These are phyloP conservation scores for Bradypus variegatus DNA, from an alignment of 2,797 vertebrate genomes.

Conservation along the genomic window DNA sequence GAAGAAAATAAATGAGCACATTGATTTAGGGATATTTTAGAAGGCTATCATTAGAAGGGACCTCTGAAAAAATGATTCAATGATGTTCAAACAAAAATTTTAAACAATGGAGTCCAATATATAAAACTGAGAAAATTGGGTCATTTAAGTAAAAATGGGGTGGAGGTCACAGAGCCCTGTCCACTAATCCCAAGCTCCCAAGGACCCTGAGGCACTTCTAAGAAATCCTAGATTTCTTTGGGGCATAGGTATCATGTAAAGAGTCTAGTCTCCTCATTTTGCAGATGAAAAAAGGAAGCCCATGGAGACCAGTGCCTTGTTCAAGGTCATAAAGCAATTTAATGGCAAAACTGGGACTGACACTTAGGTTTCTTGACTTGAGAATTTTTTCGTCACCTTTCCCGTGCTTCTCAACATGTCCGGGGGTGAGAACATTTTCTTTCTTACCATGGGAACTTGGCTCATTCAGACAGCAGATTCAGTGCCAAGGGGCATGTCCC, in stretches of 20 bases:
- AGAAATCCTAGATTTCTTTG: accelerated
- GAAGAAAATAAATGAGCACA: accelerated
- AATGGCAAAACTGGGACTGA: neutral
- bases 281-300: neutral
- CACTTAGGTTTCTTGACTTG: neutral
- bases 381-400: neutral
- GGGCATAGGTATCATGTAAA: accelerated
- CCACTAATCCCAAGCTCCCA: too few relatives aligned
- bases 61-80: neutral
- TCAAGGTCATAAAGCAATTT: neutral
- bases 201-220: neutral
- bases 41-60: too few relatives aligned
- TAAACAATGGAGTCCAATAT: neutral
- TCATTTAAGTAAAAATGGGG: neutral
- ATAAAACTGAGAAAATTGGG: neutral
- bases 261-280: too few relatives aligned
- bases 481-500: neutral
- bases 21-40: neutral
- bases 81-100: too few relatives aligned
- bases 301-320: neutral
- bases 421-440: neutral
- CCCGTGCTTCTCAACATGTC: neutral
- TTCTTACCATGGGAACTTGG: neutral
- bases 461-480: neutral
- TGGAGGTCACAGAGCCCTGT: too few relatives aligned